These are phyloP conservation scores for Denticeps clupeoides DNA, from an alignment of 2,797 vertebrate species.

Conservation along the genomic window DNA sequence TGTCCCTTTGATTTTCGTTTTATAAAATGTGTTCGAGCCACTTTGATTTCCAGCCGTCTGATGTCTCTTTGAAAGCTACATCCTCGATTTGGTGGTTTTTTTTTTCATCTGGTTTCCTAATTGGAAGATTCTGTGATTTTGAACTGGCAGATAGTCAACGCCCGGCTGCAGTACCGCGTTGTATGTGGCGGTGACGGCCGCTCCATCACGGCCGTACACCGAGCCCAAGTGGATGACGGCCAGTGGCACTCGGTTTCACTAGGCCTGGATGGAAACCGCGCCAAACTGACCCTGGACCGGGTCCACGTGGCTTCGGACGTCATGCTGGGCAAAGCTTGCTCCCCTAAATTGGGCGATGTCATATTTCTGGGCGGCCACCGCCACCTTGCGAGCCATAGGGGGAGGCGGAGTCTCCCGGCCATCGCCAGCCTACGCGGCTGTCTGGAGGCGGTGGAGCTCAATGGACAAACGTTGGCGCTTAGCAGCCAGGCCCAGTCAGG, in stretches of 20 bases:
- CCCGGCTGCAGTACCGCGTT: slow-evolving; percentile 71
- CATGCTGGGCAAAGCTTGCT: slow-evolving; percentile 62
- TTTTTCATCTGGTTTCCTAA: no score
- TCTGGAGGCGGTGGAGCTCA: slow-evolving; percentile 67
- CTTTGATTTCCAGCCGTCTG: no score
- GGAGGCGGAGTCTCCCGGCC: slow-evolving; percentile 36
- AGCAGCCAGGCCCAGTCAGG: slow-evolving; percentile 48
- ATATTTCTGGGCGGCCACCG: slow-evolving; percentile 70
- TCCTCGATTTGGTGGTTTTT: no score
- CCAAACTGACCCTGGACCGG: slow-evolving; percentile 64
- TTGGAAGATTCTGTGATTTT: no score
- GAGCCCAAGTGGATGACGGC: slow-evolving; percentile 68
- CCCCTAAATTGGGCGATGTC: slow-evolving; percentile 62
- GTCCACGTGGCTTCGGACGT: slow-evolving; percentile 70
- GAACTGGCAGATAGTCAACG: slow-evolving; percentile 62
- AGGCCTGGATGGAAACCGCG: slow-evolving; percentile 66
- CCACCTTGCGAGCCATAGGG: slow-evolving; percentile 45
- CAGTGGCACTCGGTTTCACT: slow-evolving; percentile 68
- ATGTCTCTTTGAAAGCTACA: no score
- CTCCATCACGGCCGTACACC: slow-evolving; percentile 70
- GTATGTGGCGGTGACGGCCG: slow-evolving; percentile 74
- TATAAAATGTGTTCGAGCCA: no score
- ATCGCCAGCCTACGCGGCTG: slow-evolving; percentile 63
- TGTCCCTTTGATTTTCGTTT: no score
- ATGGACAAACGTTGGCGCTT: slow-evolving; percentile 67